A percentile compares a stretch with the other conserved stretches of the same genome.
Conservation (phyloP, 2,113 vertebrate genomes). For the Jacana jacana region DNA sequence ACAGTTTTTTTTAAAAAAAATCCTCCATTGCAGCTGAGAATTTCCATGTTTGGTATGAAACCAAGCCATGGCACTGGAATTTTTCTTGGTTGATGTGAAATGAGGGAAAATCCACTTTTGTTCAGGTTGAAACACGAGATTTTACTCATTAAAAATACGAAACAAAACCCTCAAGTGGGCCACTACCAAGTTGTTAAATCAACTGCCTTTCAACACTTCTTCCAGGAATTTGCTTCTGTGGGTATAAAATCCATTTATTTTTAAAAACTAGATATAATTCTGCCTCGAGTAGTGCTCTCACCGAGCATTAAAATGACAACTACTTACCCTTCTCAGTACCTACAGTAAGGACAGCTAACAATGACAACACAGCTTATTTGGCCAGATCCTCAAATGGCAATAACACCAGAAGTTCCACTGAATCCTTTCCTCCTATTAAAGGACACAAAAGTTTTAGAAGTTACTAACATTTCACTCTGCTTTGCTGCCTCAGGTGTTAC, state of each 20-base stretch:
- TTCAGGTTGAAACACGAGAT: neutral
- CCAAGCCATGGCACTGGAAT: neutral
- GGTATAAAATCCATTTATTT: neutral
- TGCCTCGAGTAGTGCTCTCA: neutral
- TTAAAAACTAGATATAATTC: neutral
- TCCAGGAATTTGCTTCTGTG: neutral
- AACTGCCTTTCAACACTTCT: neutral
- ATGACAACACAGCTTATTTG: neutral
- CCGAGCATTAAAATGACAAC: neutral
- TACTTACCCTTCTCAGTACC: slow-evolving; percentile 18
- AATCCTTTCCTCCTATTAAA: neutral
- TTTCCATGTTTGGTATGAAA: neutral
- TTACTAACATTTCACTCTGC: neutral
- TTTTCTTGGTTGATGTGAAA: slow-evolving; percentile 4
- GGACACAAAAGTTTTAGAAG: neutral
- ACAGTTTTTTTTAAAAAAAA: neutral
- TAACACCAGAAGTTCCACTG: neutral
- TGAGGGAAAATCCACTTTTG: neutral
- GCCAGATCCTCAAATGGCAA: neutral
- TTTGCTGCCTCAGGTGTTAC: neutral
- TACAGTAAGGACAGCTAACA: slow-evolving; percentile 8
- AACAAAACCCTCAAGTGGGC: neutral
- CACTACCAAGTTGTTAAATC: neutral
- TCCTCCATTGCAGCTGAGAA: neutral
- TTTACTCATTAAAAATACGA: neutral